These are phyloP conservation scores for Drosophila pseudotakahashii DNA, from an alignment of 2,888 invertebrate genomes.

Conservation along the genomic window DNA sequence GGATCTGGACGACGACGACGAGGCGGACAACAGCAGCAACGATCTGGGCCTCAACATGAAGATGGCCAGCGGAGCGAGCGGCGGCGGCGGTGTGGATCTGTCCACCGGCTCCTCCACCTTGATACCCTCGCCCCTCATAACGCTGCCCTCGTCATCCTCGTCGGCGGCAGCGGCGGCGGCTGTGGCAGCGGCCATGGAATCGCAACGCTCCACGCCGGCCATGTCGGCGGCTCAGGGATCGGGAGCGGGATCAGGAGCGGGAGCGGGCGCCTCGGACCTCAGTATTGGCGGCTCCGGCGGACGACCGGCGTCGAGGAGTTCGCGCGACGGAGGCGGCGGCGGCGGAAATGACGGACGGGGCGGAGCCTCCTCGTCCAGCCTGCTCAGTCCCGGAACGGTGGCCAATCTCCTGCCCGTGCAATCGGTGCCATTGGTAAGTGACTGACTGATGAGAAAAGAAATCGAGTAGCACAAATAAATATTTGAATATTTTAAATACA, in stretches of 20 bases:
- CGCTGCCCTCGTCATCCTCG: slow-evolving; percentile 55
- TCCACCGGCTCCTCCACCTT: slow-evolving; percentile 83
- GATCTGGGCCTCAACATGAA: slow-evolving; percentile 88
- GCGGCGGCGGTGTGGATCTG: slow-evolving; percentile 75
- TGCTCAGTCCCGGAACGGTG: slow-evolving; percentile 76
- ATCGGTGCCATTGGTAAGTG: slow-evolving; percentile 93
- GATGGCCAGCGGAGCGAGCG: slow-evolving; percentile 83
- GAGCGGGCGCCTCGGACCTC: slow-evolving; percentile 63
- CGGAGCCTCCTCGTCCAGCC: slow-evolving; percentile 67
- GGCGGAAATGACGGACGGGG: slow-evolving; percentile 64
- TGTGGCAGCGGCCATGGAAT: slow-evolving; percentile 70
- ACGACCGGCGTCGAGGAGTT: slow-evolving; percentile 68
- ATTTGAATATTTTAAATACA: too few species aligned
- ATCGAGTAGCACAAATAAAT: too few species aligned
- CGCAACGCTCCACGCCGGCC: slow-evolving; percentile 80
- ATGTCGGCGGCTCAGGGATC: slow-evolving; percentile 64
- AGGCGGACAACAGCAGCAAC: slow-evolving; percentile 87
- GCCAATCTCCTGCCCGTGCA: slow-evolving; percentile 92
- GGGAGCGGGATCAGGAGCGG: slow-evolving; percentile 13
- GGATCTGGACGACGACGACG: slow-evolving; percentile 86
- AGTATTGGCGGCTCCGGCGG: slow-evolving; percentile 61
- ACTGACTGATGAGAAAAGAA: too few species aligned
- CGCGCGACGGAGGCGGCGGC: slow-evolving; percentile 73
- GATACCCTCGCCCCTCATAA: slow-evolving; percentile 67
- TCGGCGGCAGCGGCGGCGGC: slow-evolving; percentile 55